Conservation (phyloP, 2,797 vertebrate genomes). For the Macropus fuliginosus region DNA sequence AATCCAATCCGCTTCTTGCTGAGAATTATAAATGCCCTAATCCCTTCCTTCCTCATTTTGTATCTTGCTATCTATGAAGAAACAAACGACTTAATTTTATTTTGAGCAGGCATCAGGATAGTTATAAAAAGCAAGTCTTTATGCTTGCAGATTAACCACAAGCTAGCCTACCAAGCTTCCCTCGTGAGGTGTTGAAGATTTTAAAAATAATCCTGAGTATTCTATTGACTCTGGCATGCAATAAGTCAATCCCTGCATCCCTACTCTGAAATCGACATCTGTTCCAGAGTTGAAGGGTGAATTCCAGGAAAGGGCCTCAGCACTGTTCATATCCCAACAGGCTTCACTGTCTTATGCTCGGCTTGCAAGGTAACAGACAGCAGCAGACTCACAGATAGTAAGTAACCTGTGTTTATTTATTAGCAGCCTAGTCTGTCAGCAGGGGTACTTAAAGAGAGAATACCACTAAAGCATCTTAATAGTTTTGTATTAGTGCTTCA, state of each 20-base stretch:
- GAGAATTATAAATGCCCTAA: not conserved
- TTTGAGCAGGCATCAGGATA: not conserved
- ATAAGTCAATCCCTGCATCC: conserved; percentile 82
- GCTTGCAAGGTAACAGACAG: conserved; percentile 58
- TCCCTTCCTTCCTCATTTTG: not conserved
- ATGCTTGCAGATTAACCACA: conserved; percentile 52
- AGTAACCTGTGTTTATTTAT: conserved; percentile 61
- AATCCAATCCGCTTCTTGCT: not conserved
- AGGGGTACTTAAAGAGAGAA: conserved; percentile 66
- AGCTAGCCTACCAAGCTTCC: conserved; percentile 58
- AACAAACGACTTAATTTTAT: conserved; percentile 57
- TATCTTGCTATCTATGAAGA: conserved; percentile 26
- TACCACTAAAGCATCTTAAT: conserved; percentile 51
- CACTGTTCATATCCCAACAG: conserved; percentile 64
- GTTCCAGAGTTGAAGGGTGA: conserved; percentile 67
- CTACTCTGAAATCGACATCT: conserved; percentile 73
- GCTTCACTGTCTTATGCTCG: conserved; percentile 40
- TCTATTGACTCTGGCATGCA: conserved; percentile 76
- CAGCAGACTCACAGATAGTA: conserved; percentile 59
- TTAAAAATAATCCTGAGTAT: conserved; percentile 71
- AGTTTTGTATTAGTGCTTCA: conserved; percentile 33
- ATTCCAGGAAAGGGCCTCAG: conserved; percentile 75
- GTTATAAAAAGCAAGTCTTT: not conserved
- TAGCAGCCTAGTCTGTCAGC: conserved; percentile 51
- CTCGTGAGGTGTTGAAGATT: conserved; percentile 68